Evolutionary conservation across 2,113 vertebrate genomes (phyloP).

Genomic region (Elgaria multicarinata): DNA sequence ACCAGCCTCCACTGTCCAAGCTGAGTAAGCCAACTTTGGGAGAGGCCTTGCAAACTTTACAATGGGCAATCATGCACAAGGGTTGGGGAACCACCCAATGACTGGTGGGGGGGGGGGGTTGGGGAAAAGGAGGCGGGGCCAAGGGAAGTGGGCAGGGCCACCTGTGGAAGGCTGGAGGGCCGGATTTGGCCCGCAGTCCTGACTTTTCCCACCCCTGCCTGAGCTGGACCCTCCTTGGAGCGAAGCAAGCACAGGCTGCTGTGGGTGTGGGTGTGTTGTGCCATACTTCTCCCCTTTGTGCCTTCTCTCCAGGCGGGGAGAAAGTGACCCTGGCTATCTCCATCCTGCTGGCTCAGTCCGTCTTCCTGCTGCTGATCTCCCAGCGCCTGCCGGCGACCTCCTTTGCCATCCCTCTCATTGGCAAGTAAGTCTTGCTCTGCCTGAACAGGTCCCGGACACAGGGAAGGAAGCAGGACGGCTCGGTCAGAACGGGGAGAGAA

Average conservation of each 20-base stretch:
- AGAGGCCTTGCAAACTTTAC: no score
- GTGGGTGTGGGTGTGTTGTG: background rate
- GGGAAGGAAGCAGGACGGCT: background rate
- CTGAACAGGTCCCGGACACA: rapidly evolving
- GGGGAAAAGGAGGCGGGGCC: no score
- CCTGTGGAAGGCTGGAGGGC: no score
- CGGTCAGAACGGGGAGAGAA: no score
- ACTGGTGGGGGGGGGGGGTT: no score
- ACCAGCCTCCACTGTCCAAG: no score
- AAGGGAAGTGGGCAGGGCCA: no score
- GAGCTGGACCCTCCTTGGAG: background rate
- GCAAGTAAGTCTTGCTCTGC: constrained; percentile 84
- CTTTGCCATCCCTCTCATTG: constrained; percentile 88
- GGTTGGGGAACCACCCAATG: no score
- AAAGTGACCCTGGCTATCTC: constrained; percentile 96
- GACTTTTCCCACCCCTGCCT: background rate
- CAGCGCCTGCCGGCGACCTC: constrained; percentile 92
- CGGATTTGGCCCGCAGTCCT: no score
- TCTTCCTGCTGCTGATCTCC: constrained; percentile 95
- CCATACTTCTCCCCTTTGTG: background rate
- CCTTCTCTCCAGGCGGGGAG: constrained; percentile 86
- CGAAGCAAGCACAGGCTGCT: background rate
- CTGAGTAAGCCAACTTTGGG: no score
- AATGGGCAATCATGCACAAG: no score
- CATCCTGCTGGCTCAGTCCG: constrained; percentile 93